Conservation (phyloP, 2,797 vertebrate genomes). For the Hydrolagus colliei region DNA sequence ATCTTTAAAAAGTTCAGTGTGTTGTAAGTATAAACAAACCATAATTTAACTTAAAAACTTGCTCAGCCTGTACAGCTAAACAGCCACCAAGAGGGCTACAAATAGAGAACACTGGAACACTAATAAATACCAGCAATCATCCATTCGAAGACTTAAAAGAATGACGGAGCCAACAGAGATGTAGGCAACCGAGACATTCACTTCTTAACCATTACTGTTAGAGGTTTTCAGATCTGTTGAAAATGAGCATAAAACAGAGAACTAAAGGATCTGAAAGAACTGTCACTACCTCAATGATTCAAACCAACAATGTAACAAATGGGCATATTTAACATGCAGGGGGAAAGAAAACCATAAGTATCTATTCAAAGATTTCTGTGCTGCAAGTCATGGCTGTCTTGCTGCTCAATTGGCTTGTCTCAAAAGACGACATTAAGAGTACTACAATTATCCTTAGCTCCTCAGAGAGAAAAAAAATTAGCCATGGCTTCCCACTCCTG, state of each 20-base stretch:
- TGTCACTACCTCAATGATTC: neutral
- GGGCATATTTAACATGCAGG: neutral
- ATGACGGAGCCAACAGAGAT: too few species aligned
- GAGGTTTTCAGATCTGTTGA: neutral
- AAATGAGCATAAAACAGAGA: neutral
- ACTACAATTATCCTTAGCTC: too few species aligned
- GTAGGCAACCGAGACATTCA: neutral
- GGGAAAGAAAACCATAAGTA: neutral
- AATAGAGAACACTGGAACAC: constrained; percentile 3
- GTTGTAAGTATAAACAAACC: constrained; percentile 2
- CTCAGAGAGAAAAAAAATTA: too few species aligned
- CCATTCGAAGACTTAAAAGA: constrained; percentile 1
- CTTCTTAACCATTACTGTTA: neutral
- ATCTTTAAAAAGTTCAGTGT: neutral
- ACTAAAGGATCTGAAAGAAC: neutral
- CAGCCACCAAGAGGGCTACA: constrained; percentile 4
- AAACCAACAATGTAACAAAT: neutral
- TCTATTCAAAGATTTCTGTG: neutral
- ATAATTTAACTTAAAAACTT: neutral
- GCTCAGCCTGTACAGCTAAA: neutral
- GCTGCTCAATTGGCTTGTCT: neutral
- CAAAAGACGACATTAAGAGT: too few species aligned
- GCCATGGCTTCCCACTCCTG: too few species aligned
- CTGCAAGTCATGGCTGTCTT: neutral
- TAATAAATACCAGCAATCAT: neutral